Percentiles rank a stretch among this genome's conserved stretches.
phyloP scores from a whole-genome alignment of 2,113 vertebrate species.

The Hucho hucho region DNA sequence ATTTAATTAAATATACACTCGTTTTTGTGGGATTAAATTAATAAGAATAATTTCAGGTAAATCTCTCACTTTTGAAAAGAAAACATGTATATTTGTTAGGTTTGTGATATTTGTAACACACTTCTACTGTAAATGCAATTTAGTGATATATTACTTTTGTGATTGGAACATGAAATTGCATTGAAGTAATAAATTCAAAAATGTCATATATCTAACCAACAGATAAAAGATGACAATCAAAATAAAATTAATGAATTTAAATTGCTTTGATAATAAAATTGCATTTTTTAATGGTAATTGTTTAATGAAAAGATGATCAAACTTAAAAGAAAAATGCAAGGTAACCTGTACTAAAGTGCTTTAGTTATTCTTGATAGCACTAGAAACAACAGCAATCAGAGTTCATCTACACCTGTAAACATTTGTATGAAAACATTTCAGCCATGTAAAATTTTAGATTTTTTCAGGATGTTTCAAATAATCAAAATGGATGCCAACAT shows the following conservation, averaged over 20 bases:
- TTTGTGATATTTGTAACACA: neutral
- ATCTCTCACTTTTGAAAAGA: neutral
- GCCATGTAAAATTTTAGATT: neutral
- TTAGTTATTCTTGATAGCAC: too few species aligned
- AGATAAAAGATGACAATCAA: neutral
- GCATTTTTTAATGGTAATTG: neutral
- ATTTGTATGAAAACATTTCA: too few species aligned
- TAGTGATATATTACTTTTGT: neutral
- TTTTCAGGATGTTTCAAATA: neutral
- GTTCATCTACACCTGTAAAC: too few species aligned
- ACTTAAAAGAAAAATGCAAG: too few species aligned
- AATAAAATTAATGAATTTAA: neutral
- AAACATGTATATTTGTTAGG: neutral
- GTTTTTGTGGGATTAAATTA: neutral
- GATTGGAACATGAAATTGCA: neutral
- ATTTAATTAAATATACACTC: neutral
- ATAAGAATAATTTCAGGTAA: neutral
- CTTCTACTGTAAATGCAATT: neutral
- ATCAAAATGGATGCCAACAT: neutral
- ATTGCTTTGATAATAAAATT: neutral
- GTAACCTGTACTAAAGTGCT: too few species aligned
- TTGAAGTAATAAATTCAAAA: neutral
- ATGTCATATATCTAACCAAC: neutral
- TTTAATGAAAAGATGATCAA: too few species aligned
- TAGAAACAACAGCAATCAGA: too few species aligned